Base-by-base conservation (phyloP, 2,797 vertebrate species). In the Avahi laniger region DNA sequence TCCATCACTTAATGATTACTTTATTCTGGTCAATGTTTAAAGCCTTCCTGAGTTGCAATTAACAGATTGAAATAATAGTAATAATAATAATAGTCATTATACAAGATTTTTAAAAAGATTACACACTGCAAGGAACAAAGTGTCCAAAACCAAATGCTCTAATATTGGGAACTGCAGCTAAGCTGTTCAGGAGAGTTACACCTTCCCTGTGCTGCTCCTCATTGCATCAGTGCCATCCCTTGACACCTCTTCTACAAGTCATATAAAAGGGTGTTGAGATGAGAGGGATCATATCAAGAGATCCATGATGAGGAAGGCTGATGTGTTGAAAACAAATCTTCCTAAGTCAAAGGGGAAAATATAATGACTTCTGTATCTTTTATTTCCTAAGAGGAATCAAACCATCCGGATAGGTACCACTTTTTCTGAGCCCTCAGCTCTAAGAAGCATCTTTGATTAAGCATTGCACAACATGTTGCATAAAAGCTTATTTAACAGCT, bases 151-250 rank as follows among this genome's bases (percentile, higher is more conserved):
- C n/a, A 59, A 24, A 13, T 18, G 14, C 7, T 30, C 17, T 35
- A 11, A 5, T 65, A 8, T 33, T 52, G 10, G 14, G 8, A 28
- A 15, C 41, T 15, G 14, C 10, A 22, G 35, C 8, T 2, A 5
- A 48, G 15, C n/a, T 30, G 61, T 20, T 59, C 46, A 50, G 22
- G 43, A 89, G 20, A 78, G 17, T 28, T 17, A 22, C 17, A 18
- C 52, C 30, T 20, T 38, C 2, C 24, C 24, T 13, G 18, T 1
- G 4, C 38, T 9, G 41, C 10, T n/a, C 11, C 26, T 33, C 22
- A 11, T 12, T 6, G 2, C 10, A 7, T 13, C 7, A 2, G 0
- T 2, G 4, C 18, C 14, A 14, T 54, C 30, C 46, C 30, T 52
- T 18, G 12, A 18, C 9, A 3, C 20, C 50, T 79, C 48, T 46